Evolutionary conservation across 2,888 invertebrate genomes (phyloP).

Genomic region (Laspeyria flexula): DNA sequence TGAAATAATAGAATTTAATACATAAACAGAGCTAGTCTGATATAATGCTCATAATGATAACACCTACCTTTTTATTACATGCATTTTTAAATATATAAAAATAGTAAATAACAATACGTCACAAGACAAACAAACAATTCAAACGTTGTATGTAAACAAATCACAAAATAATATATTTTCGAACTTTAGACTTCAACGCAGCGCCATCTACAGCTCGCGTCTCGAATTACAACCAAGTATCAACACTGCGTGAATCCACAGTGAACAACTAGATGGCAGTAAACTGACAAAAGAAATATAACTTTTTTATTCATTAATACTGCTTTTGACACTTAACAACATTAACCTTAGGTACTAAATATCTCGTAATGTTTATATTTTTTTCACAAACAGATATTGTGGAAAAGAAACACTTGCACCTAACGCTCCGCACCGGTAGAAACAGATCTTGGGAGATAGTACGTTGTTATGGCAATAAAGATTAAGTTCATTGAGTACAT

Average conservation of each 20-base stretch:
- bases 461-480: slow-evolving; percentile 20
- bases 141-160: neutral
- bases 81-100: too few relatives aligned
- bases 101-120: too few relatives aligned
- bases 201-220: slow-evolving; percentile 56
- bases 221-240: slow-evolving; percentile 29
- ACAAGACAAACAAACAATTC: too few relatives aligned
- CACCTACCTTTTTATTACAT: too few relatives aligned
- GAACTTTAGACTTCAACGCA: neutral
- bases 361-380: neutral
- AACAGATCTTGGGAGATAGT: too few relatives aligned
- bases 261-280: slow-evolving; percentile 56
- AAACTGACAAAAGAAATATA: neutral
- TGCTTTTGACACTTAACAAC: neutral
- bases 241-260: slow-evolving; percentile 23
- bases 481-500: slow-evolving; percentile 49
- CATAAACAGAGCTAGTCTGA: too few relatives aligned
- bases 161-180: neutral
- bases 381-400: neutral
- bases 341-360: neutral
- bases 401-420: too few relatives aligned
- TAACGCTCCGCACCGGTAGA: too few relatives aligned
- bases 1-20: neutral
- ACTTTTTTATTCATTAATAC: neutral
- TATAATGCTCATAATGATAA: too few relatives aligned